These are phyloP conservation scores for Yasuhikotakia modesta DNA, from an alignment of 2,797 vertebrate species.

Conservation along the genomic window DNA sequence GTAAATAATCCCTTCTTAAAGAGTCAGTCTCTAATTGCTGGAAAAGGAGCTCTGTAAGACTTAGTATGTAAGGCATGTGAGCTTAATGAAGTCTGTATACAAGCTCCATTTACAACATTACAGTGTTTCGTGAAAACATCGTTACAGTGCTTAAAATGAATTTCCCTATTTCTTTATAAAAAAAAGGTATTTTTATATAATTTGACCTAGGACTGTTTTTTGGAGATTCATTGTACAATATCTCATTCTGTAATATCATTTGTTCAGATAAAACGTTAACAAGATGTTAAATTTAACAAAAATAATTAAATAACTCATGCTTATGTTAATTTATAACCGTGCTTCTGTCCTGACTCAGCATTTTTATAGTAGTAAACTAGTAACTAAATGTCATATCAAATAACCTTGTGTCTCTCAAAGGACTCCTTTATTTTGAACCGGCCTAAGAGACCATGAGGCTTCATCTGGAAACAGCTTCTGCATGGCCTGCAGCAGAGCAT, in stretches of 20 bases:
- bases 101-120: neutral
- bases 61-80: neutral
- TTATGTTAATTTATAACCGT: no score
- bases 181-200: neutral
- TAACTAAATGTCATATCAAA: neutral
- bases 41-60: neutral
- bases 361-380: neutral
- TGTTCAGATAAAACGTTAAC: no score
- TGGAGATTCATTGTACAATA: no score
- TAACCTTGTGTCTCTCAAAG: slow-evolving; percentile 39
- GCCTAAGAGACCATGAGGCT: slow-evolving; percentile 49
- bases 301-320: no score
- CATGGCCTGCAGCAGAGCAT: slow-evolving; percentile 23
- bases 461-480: slow-evolving; percentile 12
- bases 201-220: no score
- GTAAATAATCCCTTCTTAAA: no score
- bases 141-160: no score
- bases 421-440: slow-evolving; percentile 42
- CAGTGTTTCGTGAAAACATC: neutral
- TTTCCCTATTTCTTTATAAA: neutral
- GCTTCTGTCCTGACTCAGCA: no score
- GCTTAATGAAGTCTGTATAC: slow-evolving; percentile 8
- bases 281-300: no score
- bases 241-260: no score
- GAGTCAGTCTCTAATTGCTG: neutral